Base-by-base conservation (phyloP, 2,888 invertebrate species). In the Clistopyga incitator region DNA sequence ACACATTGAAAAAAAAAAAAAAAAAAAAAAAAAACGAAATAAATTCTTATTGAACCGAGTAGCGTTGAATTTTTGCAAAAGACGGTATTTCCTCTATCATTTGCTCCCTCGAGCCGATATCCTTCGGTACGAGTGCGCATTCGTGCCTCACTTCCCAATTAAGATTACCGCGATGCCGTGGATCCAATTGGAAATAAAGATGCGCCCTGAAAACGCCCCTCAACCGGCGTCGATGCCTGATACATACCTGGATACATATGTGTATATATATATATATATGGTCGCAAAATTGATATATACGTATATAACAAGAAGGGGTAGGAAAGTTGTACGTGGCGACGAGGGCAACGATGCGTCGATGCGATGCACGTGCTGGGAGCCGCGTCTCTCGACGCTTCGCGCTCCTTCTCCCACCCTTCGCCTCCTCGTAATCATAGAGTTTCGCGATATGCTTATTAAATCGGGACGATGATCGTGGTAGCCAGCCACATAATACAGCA, bases 381-480 rank as follows among this genome's bases (percentile, higher is more conserved):
- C 34, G 50, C 52, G 38, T 61, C 70, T 61, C 70, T 61, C 50
- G 29, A 72, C 10, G 47, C 47, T 59, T 70, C 64, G 15, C 54
- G 15, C 47, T 20, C 59, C 25, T 65, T 54, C 54, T 71, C 25
- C 13, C 52, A 47, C 56, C 47, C 13, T 23, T 23, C 18, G 54
- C 64, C 45, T 72, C 79, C 29, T 72, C 65, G 79, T 79, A 79
- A 79, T 79, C 79, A 79, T 79, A 79, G 79, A 89, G 88, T 89
- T 89, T 89, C 87, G 84, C 87, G 89, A 88, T 90, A 90, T 88
- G 89, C 89, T 89, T 90, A 90, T 90, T 90, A 90, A 89, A 89
- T 90, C 90, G 84, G 79, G 67, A 81, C 87, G 78, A 80, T 80
- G 79, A 80, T 74, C 67, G 45, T 65, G 79, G 79, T 79, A 79